Conservation (phyloP, 1,140 invertebrate species). For the Halictus rubicundus region DNA sequence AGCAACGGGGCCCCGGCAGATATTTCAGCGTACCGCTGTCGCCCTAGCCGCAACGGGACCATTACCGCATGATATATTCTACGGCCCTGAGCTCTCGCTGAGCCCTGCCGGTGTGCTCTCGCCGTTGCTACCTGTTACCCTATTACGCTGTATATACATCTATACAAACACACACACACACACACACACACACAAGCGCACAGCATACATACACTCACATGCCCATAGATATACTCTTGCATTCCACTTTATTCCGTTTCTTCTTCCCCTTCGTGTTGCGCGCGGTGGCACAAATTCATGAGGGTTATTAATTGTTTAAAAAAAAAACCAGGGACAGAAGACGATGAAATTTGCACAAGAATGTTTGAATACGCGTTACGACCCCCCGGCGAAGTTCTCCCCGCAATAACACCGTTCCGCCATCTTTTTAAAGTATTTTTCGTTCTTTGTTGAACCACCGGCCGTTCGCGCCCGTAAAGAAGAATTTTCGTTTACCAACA, state of each 20-base stretch:
- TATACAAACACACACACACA: too few relatives aligned
- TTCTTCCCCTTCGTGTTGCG: conserved; percentile 12
- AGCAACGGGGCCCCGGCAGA: conserved; percentile 52
- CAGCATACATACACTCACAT: too few relatives aligned
- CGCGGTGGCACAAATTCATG: conserved; percentile 37
- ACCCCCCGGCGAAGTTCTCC: neutral
- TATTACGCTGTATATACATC: conserved; percentile 57
- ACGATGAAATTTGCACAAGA: conserved; percentile 38
- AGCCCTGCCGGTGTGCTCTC: conserved; percentile 14
- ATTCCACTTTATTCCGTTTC: conserved; percentile 64
- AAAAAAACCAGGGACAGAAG: conserved; percentile 20
- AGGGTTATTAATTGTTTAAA: conserved; percentile 57
- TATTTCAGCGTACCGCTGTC: conserved; percentile 67
- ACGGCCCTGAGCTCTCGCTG: conserved; percentile 61
- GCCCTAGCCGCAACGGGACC: conserved; percentile 69
- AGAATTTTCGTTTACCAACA: conserved; percentile 7
- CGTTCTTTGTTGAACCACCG: too few relatives aligned
- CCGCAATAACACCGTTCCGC: neutral
- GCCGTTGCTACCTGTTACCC: conserved; percentile 67
- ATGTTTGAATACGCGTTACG: conserved; percentile 18
- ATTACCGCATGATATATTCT: conserved; percentile 73
- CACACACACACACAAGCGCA: too few relatives aligned
- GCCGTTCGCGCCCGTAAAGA: neutral
- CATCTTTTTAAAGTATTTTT: too few relatives aligned
- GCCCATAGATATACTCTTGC: conserved; percentile 45